Percentiles rank a stretch among this genome's conserved stretches.
Evolutionary conservation across 2,888 invertebrate species (phyloP).

Genomic region (Busseola fusca): DNA sequence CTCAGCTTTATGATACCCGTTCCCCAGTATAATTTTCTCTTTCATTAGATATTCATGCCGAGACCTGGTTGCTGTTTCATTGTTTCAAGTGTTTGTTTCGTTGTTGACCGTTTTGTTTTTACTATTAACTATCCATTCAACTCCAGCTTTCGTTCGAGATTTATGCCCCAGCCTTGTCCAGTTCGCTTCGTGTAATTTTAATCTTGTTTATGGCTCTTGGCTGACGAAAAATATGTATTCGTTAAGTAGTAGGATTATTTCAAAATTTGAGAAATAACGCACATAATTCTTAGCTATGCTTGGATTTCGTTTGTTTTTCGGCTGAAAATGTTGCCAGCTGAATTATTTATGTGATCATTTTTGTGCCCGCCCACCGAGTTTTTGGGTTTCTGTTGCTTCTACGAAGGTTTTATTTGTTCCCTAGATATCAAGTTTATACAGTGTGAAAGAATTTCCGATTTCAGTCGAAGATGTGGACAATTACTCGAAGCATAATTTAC

Average conservation of each 20-base stretch:
- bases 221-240: conserved; percentile 63
- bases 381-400: conserved; percentile 20
- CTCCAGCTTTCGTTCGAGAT: conserved; percentile 67
- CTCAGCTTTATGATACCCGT: conserved; percentile 43
- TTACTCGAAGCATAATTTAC: conserved; percentile 44
- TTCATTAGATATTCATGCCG: conserved; percentile 64
- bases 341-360: conserved; percentile 56
- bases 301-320: conserved; percentile 42
- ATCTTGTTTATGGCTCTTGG: conserved; percentile 76
- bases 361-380: conserved; percentile 11
- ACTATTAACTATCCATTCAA: conserved; percentile 67
- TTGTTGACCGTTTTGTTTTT: conserved; percentile 61
- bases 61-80: conserved; percentile 55
- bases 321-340: conserved; percentile 42
- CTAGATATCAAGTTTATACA: conserved; percentile 39
- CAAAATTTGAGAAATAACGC: conserved; percentile 60
- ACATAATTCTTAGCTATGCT: conserved; percentile 53
- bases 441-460: conserved; percentile 41
- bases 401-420: conserved; percentile 25
- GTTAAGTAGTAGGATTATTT: conserved; percentile 61
- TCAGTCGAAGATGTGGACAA: conserved; percentile 35
- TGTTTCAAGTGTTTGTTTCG: conserved; percentile 64
- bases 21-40: conserved; percentile 56
- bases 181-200: conserved; percentile 76
- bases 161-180: conserved; percentile 69